phyloP scores from a whole-genome alignment of 2,797 vertebrate species.

The Acropternis orthonyx region DNA sequence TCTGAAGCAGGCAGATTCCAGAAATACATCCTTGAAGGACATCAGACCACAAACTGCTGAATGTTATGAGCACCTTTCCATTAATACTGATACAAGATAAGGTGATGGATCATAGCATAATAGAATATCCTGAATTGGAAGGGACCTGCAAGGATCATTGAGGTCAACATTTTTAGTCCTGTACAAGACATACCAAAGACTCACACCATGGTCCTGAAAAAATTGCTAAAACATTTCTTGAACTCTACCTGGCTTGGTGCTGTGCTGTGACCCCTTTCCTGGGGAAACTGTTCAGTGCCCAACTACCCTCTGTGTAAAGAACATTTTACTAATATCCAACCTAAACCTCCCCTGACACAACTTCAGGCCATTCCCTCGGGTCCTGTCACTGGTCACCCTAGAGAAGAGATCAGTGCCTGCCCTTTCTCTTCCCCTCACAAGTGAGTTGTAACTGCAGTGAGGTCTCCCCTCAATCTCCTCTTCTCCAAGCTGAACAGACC shows the following conservation, averaged over 20 bases:
- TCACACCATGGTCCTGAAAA: not conserved
- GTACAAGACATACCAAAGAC: not conserved
- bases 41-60: not conserved
- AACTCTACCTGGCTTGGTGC: not conserved
- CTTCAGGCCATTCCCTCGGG: not conserved
- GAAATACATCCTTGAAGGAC: not conserved
- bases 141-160: rapidly evolving
- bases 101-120: not conserved
- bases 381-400: not conserved
- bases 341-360: not conserved
- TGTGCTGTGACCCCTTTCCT: not conserved
- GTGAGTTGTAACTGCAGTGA: not conserved
- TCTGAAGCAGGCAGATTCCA: not conserved
- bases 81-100: not conserved
- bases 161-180: not conserved
- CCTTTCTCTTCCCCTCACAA: rapidly evolving
- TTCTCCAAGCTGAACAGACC: not conserved
- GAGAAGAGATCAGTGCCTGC: not conserved
- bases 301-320: not conserved
- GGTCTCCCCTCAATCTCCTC: not conserved
- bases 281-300: not conserved
- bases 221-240: rapidly evolving
- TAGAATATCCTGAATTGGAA: not conserved
- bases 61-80: not conserved
- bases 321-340: not conserved